A percentile compares a stretch with the other conserved stretches of the same genome.
Evolutionary conservation across 1,140 invertebrate genomes (phyloP).

Genomic region (Trichoplusia ni): DNA sequence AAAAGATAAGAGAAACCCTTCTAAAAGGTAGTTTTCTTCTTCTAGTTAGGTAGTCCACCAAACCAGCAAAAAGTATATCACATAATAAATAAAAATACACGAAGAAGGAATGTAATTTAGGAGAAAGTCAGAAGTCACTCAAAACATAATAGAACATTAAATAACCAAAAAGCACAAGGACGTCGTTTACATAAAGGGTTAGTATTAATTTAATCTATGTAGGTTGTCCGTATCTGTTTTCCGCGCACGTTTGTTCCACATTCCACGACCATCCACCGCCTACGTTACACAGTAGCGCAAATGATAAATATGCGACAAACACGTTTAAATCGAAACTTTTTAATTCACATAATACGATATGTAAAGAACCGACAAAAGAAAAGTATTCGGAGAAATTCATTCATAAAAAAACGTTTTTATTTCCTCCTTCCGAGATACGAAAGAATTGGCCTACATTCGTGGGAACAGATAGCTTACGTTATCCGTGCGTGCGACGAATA

Average conservation of each 20-base stretch:
- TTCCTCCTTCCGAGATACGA: slow-evolving; percentile 4
- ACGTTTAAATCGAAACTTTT: neutral
- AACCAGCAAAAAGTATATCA: too few relatives aligned
- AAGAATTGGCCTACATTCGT: slow-evolving; percentile 19
- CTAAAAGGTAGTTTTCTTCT: too few relatives aligned
- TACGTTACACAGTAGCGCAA: slow-evolving; percentile 3
- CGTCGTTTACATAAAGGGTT: neutral
- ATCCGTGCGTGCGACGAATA: slow-evolving; percentile 28
- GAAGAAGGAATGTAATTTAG: too few relatives aligned
- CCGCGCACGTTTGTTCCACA: slow-evolving; percentile 12
- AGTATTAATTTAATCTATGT: slow-evolving; percentile 15
- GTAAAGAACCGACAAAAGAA: neutral
- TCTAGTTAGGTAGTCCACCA: too few relatives aligned
- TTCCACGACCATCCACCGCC: neutral
- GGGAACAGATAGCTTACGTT: slow-evolving; percentile 16
- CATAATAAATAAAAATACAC: too few relatives aligned
- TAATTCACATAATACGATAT: neutral
- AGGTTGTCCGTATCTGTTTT: slow-evolving; percentile 11
- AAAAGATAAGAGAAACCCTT: too few relatives aligned
- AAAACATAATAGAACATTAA: too few relatives aligned
- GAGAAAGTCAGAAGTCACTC: too few relatives aligned
- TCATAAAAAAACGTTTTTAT: slow-evolving; percentile 14
- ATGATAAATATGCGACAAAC: neutral
- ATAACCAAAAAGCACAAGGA: neutral
- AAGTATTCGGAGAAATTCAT: slow-evolving; percentile 13